A percentile compares a stretch with the other conserved stretches of the same genome.
phyloP scores from a whole-genome alignment of 2,113 vertebrate genomes.

The Pomatorhinus ruficollis region DNA sequence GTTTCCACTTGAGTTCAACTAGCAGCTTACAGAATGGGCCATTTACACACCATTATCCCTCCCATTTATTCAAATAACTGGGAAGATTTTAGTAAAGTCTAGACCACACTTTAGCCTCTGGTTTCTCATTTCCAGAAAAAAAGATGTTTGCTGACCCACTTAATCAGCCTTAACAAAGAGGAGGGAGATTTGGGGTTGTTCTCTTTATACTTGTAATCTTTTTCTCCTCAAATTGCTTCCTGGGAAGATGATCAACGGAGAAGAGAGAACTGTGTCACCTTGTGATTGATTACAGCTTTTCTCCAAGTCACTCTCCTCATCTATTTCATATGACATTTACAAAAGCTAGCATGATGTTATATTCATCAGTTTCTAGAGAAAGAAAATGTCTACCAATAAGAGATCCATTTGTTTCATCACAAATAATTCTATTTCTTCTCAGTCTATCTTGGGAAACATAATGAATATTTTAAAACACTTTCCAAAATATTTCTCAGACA shows the following conservation, averaged over 20 bases:
- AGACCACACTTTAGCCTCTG: not conserved
- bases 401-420: slow-evolving; percentile 42
- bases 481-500: slow-evolving; percentile 24
- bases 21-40: not conserved
- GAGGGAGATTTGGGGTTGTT: not conserved
- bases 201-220: not conserved
- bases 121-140: not conserved
- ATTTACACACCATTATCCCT: not conserved
- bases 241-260: slow-evolving; percentile 38
- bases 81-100: not conserved
- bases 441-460: slow-evolving; percentile 5
- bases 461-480: slow-evolving; percentile 29
- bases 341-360: slow-evolving; percentile 60
- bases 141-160: not conserved
- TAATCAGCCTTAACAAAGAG: not conserved
- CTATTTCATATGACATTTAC: slow-evolving; percentile 59
- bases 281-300: slow-evolving; percentile 61
- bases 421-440: slow-evolving; percentile 20
- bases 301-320: slow-evolving; percentile 44
- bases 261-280: slow-evolving; percentile 4
- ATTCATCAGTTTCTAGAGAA: slow-evolving; percentile 52
- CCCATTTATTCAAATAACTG: not conserved
- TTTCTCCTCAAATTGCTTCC: slow-evolving; percentile 2
- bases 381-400: slow-evolving; percentile 9
- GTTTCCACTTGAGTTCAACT: not conserved